phyloP scores from a whole-genome alignment of 2,797 vertebrate species.

The Molossus alvarezi region DNA sequence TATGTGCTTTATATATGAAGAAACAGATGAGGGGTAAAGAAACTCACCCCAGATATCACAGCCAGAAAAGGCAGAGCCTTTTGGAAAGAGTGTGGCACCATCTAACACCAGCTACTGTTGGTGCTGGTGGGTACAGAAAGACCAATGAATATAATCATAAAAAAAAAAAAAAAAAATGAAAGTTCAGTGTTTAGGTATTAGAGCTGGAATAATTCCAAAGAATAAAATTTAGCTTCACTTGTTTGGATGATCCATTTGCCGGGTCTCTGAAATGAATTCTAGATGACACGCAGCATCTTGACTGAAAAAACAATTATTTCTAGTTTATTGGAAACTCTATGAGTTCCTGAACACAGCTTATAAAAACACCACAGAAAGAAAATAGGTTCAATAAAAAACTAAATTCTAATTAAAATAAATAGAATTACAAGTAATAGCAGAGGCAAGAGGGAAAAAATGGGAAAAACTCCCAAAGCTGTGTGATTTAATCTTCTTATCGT shows the following conservation, averaged over 20 bases:
- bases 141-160: background rate
- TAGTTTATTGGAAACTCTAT: conserved; percentile 26
- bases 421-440: conserved; percentile 52
- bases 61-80: background rate
- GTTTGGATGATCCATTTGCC: background rate
- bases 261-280: background rate
- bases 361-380: conserved; percentile 45
- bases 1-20: background rate
- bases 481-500: background rate
- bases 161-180: background rate
- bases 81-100: background rate
- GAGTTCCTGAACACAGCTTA: conserved; percentile 31
- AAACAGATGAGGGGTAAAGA: background rate
- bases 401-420: conserved; percentile 70
- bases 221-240: background rate
- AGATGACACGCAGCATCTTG: background rate
- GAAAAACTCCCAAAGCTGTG: background rate
- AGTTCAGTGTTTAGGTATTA: background rate
- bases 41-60: background rate
- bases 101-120: rapidly evolving
- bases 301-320: background rate
- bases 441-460: background rate
- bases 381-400: conserved; percentile 56
- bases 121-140: rapidly evolving
- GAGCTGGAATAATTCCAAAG: background rate